phyloP scores from a whole-genome alignment of 2,888 invertebrate genomes.

The Iphiclides podalirius region DNA sequence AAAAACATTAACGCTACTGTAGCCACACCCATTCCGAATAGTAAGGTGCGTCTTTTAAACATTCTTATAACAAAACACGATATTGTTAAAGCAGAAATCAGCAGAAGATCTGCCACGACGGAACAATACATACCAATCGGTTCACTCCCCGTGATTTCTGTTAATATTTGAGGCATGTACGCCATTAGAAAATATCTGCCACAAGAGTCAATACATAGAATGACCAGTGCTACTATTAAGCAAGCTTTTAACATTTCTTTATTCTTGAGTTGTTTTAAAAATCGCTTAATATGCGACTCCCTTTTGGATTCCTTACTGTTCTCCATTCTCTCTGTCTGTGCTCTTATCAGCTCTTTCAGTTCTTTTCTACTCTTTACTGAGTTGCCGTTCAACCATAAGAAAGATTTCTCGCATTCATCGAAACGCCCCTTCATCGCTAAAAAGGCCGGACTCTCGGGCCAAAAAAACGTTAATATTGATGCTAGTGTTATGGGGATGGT shows the following conservation, averaged over 20 bases:
- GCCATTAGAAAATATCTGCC: conserved; percentile 38
- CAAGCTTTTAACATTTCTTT: conserved; percentile 37
- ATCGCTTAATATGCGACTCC: conserved; percentile 3
- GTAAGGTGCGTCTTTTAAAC: conserved; percentile 36
- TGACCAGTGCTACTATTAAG: conserved; percentile 30
- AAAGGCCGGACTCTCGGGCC: conserved; percentile 45
- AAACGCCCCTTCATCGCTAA: conserved; percentile 42
- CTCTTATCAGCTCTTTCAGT: conserved; percentile 29
- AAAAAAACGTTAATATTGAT: conserved; percentile 34
- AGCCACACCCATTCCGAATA: conserved; percentile 33
- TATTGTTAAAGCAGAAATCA: conserved; percentile 31
- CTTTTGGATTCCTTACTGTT: neutral
- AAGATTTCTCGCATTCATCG: conserved; percentile 37
- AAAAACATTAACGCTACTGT: conserved; percentile 33
- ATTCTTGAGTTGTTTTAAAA: conserved; percentile 25
- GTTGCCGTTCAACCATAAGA: conserved; percentile 37
- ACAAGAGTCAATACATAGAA: conserved; percentile 34
- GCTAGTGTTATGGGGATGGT: conserved; percentile 24
- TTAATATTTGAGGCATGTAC: conserved; percentile 39
- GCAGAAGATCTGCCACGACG: conserved; percentile 38
- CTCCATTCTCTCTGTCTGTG: conserved; percentile 25
- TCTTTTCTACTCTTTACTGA: conserved; percentile 31
- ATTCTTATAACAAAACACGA: conserved; percentile 33
- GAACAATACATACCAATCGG: conserved; percentile 39
- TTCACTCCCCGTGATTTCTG: conserved; percentile 31